Conservation (phyloP, 2,797 vertebrate species). For the Propithecus perrieri region DNA sequence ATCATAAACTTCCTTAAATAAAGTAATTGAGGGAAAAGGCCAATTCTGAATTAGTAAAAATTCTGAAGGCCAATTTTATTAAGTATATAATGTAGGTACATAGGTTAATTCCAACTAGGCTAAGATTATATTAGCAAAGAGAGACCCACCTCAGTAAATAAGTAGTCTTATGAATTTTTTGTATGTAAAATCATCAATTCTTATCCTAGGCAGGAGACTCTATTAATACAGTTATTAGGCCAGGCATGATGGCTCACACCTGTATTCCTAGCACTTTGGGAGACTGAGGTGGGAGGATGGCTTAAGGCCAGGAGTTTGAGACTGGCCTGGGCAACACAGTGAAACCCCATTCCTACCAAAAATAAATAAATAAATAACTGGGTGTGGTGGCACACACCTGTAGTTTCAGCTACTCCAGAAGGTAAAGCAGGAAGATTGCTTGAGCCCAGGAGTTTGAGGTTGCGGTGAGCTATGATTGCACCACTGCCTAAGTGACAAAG, state of each 20-base stretch:
- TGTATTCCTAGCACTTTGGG: not conserved
- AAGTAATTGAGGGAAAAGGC: not conserved
- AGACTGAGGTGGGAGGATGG: not conserved
- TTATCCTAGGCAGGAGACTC: not conserved
- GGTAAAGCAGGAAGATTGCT: not conserved
- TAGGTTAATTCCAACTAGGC: not conserved
- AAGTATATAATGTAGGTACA: not conserved
- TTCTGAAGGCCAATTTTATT: slow-evolving; percentile 16
- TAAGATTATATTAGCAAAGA: slow-evolving; percentile 4
- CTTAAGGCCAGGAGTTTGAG: not conserved
- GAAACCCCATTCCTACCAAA: too few relatives aligned
- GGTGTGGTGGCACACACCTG: not conserved
- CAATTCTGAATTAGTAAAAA: slow-evolving; percentile 30
- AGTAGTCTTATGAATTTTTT: not conserved
- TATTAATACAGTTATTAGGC: not conserved
- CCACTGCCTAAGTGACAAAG: not conserved
- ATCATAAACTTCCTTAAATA: slow-evolving; percentile 31
- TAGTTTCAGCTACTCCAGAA: not conserved
- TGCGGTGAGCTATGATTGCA: not conserved
- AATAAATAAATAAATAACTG: too few relatives aligned
- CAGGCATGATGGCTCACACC: not conserved
- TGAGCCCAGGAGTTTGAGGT: not conserved
- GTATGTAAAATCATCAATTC: not conserved
- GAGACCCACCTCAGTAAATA: slow-evolving; percentile 2
- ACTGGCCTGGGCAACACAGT: too few relatives aligned